Evolutionary conservation across 2,888 invertebrate species (phyloP).

Genomic region (Anodontia alba): DNA sequence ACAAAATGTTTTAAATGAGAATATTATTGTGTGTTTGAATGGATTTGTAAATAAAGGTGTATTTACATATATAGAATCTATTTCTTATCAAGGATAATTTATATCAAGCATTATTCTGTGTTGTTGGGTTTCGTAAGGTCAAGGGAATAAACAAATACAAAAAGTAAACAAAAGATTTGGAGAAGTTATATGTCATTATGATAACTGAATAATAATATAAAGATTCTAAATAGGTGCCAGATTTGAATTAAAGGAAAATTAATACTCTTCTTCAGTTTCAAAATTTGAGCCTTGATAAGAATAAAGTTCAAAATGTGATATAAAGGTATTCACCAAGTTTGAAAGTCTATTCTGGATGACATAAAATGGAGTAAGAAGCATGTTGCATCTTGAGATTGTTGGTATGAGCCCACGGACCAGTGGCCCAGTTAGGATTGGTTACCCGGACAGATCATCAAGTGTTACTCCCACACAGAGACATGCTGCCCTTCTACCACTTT

Average conservation of each 20-base stretch:
- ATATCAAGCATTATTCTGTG: neutral
- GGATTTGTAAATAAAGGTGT: neutral
- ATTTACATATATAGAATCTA: neutral
- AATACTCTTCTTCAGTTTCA: too few relatives aligned
- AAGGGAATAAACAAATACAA: slow-evolving; percentile 11
- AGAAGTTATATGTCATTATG: neutral
- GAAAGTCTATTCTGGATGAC: neutral
- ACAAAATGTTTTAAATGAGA: slow-evolving; percentile 7
- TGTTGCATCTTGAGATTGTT: slow-evolving; percentile 65
- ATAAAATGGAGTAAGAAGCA: slow-evolving; percentile 25
- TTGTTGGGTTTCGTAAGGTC: slow-evolving; percentile 8
- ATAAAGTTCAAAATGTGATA: too few relatives aligned
- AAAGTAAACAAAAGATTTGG: neutral
- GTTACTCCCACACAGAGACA: slow-evolving; percentile 58
- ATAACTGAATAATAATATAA: neutral
- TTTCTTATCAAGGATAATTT: slow-evolving; percentile 14
- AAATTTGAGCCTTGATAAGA: too few relatives aligned
- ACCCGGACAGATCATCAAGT: slow-evolving; percentile 55
- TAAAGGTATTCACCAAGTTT: too few relatives aligned
- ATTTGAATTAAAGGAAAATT: neutral
- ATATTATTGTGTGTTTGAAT: neutral
- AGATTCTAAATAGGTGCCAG: neutral
- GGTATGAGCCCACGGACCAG: slow-evolving; percentile 63
- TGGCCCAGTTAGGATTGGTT: slow-evolving; percentile 58
- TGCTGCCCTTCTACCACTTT: slow-evolving; percentile 48